Conservation (phyloP, 1,140 invertebrate species). For the Ceratosolen solmsi region DNA sequence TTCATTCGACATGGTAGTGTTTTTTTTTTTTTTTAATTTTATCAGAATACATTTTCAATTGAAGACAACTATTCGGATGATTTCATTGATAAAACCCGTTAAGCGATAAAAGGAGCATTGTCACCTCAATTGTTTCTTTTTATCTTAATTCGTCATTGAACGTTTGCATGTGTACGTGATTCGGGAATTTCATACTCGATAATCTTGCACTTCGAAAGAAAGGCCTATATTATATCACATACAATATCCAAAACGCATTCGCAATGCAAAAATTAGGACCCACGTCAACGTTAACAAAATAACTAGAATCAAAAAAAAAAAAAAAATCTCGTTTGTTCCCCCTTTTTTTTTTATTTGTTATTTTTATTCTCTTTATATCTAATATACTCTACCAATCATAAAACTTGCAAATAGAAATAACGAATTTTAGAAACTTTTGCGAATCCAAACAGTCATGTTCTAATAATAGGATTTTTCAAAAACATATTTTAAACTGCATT, state of each 20-base stretch:
- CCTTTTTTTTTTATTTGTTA: not conserved
- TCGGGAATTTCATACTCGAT: slow-evolving; percentile 40
- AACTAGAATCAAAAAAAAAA: no score
- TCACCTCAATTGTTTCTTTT: not conserved
- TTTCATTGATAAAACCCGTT: not conserved
- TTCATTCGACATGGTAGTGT: not conserved
- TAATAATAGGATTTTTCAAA: slow-evolving; percentile 5
- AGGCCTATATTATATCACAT: slow-evolving; percentile 69
- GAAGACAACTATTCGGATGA: not conserved
- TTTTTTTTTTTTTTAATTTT: not conserved
- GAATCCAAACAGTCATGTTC: not conserved
- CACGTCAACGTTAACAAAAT: slow-evolving; percentile 12
- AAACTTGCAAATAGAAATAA: slow-evolving; percentile 43
- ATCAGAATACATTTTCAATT: not conserved
- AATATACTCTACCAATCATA: slow-evolving; percentile 27
- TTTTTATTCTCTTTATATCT: not conserved
- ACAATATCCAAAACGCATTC: slow-evolving; percentile 62
- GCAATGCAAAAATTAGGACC: slow-evolving; percentile 58
- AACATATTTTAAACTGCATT: no score
- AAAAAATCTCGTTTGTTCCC: not conserved
- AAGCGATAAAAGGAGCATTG: not conserved
- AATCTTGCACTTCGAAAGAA: slow-evolving; percentile 60
- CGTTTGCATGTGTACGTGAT: slow-evolving; percentile 11
- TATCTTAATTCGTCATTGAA: not conserved
- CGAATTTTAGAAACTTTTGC: slow-evolving; percentile 7